Conservation (phyloP, 2,113 vertebrate species). For the Phylloscopus whistleri region DNA sequence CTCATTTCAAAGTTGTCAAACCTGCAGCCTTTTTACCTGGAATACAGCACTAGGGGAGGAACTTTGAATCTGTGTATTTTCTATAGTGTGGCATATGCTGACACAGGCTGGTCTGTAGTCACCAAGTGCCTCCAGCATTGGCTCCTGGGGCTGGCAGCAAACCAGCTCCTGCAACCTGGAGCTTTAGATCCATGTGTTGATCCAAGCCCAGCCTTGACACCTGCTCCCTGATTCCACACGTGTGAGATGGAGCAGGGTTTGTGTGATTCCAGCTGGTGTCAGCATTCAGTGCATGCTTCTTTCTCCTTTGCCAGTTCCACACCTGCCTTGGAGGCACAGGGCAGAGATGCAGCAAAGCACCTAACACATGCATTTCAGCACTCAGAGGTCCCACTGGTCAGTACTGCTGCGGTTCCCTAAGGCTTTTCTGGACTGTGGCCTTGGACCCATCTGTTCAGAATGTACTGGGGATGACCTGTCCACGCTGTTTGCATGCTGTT, state of each 20-base stretch:
- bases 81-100: background rate
- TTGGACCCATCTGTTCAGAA: background rate
- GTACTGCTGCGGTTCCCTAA: background rate
- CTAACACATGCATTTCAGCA: background rate
- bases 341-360: background rate
- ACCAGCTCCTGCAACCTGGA: background rate
- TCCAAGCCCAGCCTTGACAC: background rate
- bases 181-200: background rate
- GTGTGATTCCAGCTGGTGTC: background rate
- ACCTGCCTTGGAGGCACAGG: background rate
- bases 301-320: background rate
- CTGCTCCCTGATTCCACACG: background rate
- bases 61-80: background rate
- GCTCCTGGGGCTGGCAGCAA: background rate
- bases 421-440: background rate
- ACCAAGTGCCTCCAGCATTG: background rate
- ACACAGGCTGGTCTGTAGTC: background rate
- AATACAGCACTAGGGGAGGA: background rate
- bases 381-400: background rate
- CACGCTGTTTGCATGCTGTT: background rate
- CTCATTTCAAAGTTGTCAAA: background rate
- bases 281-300: background rate
- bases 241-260: background rate
- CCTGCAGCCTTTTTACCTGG: background rate
- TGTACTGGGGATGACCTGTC: background rate